phyloP scores from a whole-genome alignment of 53 echinoderm and acorn worm genomes.

The Zoroaster sp. region DNA sequence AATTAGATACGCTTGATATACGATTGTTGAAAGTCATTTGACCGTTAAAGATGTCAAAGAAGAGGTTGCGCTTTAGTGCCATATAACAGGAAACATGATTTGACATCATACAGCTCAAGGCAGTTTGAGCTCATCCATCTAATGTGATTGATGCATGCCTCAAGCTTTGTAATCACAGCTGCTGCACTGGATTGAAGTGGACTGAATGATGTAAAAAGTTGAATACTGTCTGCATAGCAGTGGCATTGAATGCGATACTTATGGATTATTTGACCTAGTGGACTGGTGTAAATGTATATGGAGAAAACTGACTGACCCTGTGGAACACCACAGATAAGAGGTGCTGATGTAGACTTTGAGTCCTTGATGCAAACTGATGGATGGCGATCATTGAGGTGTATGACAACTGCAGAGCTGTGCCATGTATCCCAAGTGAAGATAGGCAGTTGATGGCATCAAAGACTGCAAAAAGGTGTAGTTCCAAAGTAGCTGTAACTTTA shows the following conservation, averaged over 20 bases:
- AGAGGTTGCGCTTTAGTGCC: conserved; percentile 1
- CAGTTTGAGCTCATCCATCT: conserved; percentile 33
- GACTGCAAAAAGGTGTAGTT: not conserved
- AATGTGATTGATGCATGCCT: conserved; percentile 38
- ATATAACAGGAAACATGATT: conserved; percentile 2
- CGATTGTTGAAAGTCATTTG: conserved; percentile 41
- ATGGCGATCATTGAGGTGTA: conserved; percentile 2
- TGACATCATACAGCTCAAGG: conserved; percentile 31
- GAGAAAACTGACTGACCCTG: too few relatives aligned
- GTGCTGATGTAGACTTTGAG: not conserved
- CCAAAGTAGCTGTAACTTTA: conserved; percentile 4
- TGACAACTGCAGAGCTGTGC: not conserved
- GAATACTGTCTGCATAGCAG: not conserved
- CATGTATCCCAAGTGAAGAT: not conserved
- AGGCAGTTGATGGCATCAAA: not conserved
- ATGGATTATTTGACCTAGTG: too few relatives aligned
- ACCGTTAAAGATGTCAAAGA: conserved; percentile 17
- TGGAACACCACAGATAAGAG: conserved; percentile 9
- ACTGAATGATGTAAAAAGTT: conserved; percentile 1
- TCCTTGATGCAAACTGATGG: conserved; percentile 9
- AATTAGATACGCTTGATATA: conserved; percentile 4
- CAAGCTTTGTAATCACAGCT: not conserved
- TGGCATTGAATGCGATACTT: too few relatives aligned
- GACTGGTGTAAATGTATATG: too few relatives aligned
- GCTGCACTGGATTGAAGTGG: not conserved